Base-by-base conservation (phyloP, 2,888 invertebrate species). In the Rhabditoides inermis region DNA sequence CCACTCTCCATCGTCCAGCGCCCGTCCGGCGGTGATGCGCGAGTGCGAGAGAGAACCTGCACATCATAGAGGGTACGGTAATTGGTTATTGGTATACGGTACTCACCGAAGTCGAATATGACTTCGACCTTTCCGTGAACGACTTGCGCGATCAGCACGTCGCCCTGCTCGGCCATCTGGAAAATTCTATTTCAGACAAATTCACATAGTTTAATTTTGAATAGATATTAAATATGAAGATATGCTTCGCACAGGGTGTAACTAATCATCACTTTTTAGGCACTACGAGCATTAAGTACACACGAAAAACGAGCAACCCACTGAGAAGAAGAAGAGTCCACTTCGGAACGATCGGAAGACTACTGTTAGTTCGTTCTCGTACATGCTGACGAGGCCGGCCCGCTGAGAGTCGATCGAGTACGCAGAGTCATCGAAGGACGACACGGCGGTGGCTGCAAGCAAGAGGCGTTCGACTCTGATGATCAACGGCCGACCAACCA, bases 121-220 rank as follows among this genome's bases (percentile, higher is more conserved):
- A 68, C 63, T 32, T 73, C 68, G 41, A 67, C 56, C 6, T 64
- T 67, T 40, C 73, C 73, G 42, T 62, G 61, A n/a, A 67, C 49
- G 12, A 72, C 55, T 51, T 73, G 73, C 25, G 70, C 73, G 22
- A 73, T 65, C 6, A 73, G 55, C 32, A 74, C 60, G 50, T 73
- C 73, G 25, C 73, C 73, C 42, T 73, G 72, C 39, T 71, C 70
- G 5, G 73, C 72, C 61, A 73, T 64, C 15, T n/a, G n/a, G n/a
- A n/a, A n/a, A n/a, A n/a, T n/a, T n/a, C n/a, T n/a, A n/a, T n/a
- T n/a, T n/a, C n/a, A n/a, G n/a, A n/a, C n/a, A n/a, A n/a, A n/a
- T n/a, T n/a, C n/a, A n/a, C n/a, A n/a, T n/a, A n/a, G n/a, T n/a
- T n/a, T n/a, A n/a, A n/a, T n/a, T n/a, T n/a, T n/a, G n/a, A n/a